A percentile compares a stretch with the other conserved stretches of the same genome.
These are phyloP conservation scores for Reinhardtius hippoglossoides DNA, from an alignment of 2,113 vertebrate species.

Conservation along the genomic window DNA sequence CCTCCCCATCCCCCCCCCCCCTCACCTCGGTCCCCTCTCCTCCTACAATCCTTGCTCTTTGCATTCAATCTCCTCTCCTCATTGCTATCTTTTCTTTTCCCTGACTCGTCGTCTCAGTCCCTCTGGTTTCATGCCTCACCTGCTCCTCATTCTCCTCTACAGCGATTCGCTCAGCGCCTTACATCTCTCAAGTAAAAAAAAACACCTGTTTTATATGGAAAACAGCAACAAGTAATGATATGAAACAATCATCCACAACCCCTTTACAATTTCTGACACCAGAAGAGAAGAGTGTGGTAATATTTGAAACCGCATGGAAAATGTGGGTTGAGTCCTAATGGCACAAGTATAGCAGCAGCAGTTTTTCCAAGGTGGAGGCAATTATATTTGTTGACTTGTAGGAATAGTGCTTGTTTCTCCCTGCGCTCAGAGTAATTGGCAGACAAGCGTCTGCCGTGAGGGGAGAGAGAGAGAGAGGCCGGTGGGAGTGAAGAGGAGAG, in stretches of 20 bases:
- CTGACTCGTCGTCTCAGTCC: background rate
- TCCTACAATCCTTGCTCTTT: background rate
- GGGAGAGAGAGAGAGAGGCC: background rate
- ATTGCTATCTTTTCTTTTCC: background rate
- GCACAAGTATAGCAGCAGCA: conserved; percentile 49
- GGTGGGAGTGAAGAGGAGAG: conserved; percentile 6
- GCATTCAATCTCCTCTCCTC: background rate
- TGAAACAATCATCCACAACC: conserved; percentile 33
- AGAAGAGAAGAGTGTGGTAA: conserved; percentile 5
- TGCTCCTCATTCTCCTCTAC: background rate
- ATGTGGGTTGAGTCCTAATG: conserved; percentile 39
- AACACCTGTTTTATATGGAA: conserved; percentile 26
- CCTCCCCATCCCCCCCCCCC: background rate
- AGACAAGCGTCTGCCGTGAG: conserved; percentile 49
- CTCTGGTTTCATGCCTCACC: conserved; percentile 4
- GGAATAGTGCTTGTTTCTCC: conserved; percentile 52
- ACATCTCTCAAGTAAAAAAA: conserved; percentile 44
- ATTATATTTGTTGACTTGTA: conserved; percentile 74
- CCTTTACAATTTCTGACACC: conserved; percentile 40
- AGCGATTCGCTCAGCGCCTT: background rate
- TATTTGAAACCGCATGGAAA: conserved; percentile 53
- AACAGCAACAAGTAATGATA: conserved; percentile 51
- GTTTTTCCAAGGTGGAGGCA: conserved; percentile 63
- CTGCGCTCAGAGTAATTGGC: conserved; percentile 67
- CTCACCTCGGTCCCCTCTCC: background rate